Base-by-base conservation (phyloP, 2,113 vertebrate genomes). In the Tinamus guttatus region DNA sequence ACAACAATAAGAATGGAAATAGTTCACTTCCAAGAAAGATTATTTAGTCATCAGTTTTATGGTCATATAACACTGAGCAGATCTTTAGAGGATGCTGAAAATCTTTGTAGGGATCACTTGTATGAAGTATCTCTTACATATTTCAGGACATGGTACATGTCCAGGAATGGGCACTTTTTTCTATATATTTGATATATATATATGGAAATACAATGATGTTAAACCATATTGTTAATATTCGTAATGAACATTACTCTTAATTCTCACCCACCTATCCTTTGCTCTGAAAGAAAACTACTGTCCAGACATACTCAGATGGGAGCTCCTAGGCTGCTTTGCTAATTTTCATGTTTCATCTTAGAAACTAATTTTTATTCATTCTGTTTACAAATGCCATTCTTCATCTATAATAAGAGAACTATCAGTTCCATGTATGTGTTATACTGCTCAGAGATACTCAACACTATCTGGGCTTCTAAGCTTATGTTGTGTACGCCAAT, bases 41-140 rank as follows among this genome's bases (percentile, higher is more conserved):
- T 24, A n/a, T 67, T 59, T 38, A 59, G 6, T 28, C 3, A 49
- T 89, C 34, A 75, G 36, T 77, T 93, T 65, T 59, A 70, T 38
- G 81, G 63, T 82, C 25, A 62, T 68, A 43, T 32, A 63, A 71
- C 24, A 70, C 63, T 87, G 49, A 91, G 36, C 8, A 74, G n/a
- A 75, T 67, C 90, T 87, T 83, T 78, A 93, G 13, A 78, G 64
- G 13, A 83, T 83, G 64, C 36, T 94, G 47, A 18, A 91, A 91
- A 83, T 81, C 54, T 74, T 81, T 81, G 64, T 90, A 87, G 58
- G 74, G 80, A 20, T 67, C 41, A 59, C 28, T 41, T 77, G 18
- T 41, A 89, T 45, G 80, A 89, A 89, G 80, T 59, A 36, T 2
- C 17, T 16, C 13, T 83, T 81, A 10, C 11, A 11, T 24, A 85